These are phyloP conservation scores for Rhabditoides inermis DNA, from an alignment of 2,888 invertebrate genomes.

Conservation along the genomic window DNA sequence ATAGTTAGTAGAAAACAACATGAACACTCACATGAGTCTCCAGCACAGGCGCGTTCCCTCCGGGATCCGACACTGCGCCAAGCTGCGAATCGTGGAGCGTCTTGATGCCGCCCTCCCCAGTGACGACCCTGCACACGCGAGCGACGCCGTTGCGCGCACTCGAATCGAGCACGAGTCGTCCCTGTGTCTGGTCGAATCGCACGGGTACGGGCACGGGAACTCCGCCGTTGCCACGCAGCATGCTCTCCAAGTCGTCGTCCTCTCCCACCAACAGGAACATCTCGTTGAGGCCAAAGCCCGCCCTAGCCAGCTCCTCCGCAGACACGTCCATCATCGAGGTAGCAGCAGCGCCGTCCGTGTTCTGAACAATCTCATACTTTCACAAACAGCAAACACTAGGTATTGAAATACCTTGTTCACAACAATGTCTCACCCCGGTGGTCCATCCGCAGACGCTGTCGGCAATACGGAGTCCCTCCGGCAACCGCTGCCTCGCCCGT, in stretches of 20 bases:
- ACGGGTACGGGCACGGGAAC: conserved; percentile 1
- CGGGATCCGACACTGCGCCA: no score
- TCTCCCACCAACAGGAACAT: conserved; percentile 11
- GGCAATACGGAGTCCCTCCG: conserved; percentile 16
- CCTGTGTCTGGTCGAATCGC: no score
- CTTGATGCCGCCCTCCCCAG: no score
- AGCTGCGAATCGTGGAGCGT: no score
- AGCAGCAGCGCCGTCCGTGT: not conserved
- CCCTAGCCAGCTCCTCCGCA: not conserved
- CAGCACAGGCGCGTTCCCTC: no score
- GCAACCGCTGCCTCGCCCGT: conserved; percentile 10
- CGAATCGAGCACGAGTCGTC: no score
- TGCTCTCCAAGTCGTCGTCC: conserved; percentile 10
- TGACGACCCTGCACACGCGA: no score
- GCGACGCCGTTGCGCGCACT: no score
- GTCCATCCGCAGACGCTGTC: conserved; percentile 14
- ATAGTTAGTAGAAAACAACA: no score
- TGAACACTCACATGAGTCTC: no score
- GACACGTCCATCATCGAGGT: not conserved
- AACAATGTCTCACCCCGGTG: conserved; percentile 6
- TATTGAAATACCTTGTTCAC: no score
- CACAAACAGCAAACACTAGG: not conserved
- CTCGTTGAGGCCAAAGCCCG: conserved; percentile 6
- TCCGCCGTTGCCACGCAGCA: not conserved
- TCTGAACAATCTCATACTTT: not conserved